phyloP scores from a whole-genome alignment of 2,888 invertebrate species.

The Plebejus anna region DNA sequence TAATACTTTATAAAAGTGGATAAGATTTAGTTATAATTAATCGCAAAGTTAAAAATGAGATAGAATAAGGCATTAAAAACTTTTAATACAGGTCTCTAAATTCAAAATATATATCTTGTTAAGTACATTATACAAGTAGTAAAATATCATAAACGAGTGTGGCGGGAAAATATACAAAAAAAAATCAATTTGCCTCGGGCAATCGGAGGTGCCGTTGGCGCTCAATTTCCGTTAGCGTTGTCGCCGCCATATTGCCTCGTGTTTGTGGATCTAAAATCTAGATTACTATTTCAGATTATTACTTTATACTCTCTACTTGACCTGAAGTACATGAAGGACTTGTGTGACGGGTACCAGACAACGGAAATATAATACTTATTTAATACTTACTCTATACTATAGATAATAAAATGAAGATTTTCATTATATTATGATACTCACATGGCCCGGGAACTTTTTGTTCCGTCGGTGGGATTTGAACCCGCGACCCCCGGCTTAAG shows the following conservation, averaged over 20 bases:
- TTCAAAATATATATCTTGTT: neutral
- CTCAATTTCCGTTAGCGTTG: slow-evolving; percentile 22
- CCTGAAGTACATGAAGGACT: neutral
- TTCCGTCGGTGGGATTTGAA: too few species aligned
- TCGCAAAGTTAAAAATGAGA: neutral
- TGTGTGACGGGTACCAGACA: too few species aligned
- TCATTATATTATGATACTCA: too few species aligned
- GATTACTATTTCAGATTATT: slow-evolving; percentile 1
- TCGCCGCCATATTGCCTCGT: slow-evolving; percentile 8
- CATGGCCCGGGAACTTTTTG: too few species aligned
- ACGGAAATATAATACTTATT: too few species aligned
- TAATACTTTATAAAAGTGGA: neutral
- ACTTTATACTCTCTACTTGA: neutral
- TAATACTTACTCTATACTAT: too few species aligned
- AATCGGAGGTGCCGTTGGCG: slow-evolving; percentile 15
- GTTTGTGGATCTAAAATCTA: neutral
- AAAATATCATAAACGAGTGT: neutral
- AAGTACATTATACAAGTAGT: neutral
- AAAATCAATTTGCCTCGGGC: neutral
- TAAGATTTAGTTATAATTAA: neutral
- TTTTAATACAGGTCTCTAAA: neutral
- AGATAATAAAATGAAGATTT: too few species aligned
- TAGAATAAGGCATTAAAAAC: neutral
- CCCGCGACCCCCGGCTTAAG: too few species aligned
- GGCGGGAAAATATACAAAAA: neutral